Evolutionary conservation across 1,140 invertebrate species (phyloP).

Genomic region (Gryon sp.): DNA sequence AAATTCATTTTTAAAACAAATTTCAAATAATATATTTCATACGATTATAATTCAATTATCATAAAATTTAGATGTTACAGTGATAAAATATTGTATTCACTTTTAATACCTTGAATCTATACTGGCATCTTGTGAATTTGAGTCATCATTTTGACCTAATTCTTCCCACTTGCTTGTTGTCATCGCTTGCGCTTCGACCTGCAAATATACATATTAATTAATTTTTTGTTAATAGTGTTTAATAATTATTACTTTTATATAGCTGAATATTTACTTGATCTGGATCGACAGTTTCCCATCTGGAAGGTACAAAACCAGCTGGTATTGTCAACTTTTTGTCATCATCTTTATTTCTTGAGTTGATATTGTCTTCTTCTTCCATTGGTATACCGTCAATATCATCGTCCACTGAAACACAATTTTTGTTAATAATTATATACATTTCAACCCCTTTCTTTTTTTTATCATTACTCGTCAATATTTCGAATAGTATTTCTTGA

Average conservation of each 20-base stretch:
- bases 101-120: constrained; percentile 75
- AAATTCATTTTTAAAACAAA: not conserved
- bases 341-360: constrained; percentile 69
- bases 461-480: too few relatives aligned
- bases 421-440: not conserved
- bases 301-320: constrained; percentile 90
- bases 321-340: constrained; percentile 76
- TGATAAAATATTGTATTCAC: too few relatives aligned
- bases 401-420: constrained; percentile 83
- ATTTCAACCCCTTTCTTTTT: too few relatives aligned
- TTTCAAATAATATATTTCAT: too few relatives aligned
- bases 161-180: constrained; percentile 94
- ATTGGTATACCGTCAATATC: constrained; percentile 92
- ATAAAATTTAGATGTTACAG: too few relatives aligned
- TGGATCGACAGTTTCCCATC: constrained; percentile 97
- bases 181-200: constrained; percentile 91
- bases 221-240: not conserved
- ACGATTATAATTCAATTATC: too few relatives aligned
- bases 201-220: not conserved
- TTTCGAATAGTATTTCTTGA: too few relatives aligned
- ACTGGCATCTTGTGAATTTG: constrained; percentile 77
- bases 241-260: not conserved
- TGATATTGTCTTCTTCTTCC: constrained; percentile 78
- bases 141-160: constrained; percentile 81
- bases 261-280: constrained; percentile 81